Conservation (phyloP, 2,888 invertebrate species). For the Xylocampa areola region DNA sequence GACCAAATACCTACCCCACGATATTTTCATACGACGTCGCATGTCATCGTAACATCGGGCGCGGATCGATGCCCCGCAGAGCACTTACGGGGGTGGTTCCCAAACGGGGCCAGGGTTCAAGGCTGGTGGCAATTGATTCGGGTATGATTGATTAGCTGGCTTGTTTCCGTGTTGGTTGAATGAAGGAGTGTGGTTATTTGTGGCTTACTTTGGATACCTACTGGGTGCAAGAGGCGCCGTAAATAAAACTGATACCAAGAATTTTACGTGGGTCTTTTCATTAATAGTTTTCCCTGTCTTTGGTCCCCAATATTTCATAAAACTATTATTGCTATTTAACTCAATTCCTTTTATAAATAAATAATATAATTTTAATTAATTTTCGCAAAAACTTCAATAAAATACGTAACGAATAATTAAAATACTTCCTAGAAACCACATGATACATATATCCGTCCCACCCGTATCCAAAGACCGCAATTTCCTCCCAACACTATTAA, state of each 20-base stretch:
- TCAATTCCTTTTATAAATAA: too few relatives aligned
- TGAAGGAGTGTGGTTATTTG: background rate
- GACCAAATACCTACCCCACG: constrained; percentile 1
- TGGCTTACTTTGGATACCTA: too few relatives aligned
- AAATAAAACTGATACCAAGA: too few relatives aligned
- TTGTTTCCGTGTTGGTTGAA: constrained; percentile 31
- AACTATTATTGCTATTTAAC: too few relatives aligned
- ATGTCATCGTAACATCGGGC: constrained; percentile 37
- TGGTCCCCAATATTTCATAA: too few relatives aligned
- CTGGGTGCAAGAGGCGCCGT: too few relatives aligned
- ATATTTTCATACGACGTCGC: constrained; percentile 45
- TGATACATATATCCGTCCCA: constrained; percentile 7
- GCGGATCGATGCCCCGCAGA: constrained; percentile 43
- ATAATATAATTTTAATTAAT: too few relatives aligned
- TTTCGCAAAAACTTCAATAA: too few relatives aligned
- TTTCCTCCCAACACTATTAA: constrained; percentile 36
- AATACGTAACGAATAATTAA: too few relatives aligned
- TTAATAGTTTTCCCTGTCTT: too few relatives aligned
- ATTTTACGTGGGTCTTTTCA: too few relatives aligned
- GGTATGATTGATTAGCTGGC: constrained; percentile 34
- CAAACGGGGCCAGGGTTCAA: constrained; percentile 52
- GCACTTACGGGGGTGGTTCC: constrained; percentile 37
- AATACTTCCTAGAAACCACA: background rate
- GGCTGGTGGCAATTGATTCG: constrained; percentile 46
- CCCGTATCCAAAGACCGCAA: constrained; percentile 28